A percentile compares a stretch with the other conserved stretches of the same genome.
Conservation (phyloP, 2,888 invertebrate genomes). For the Scelioninae gen. 1 region DNA sequence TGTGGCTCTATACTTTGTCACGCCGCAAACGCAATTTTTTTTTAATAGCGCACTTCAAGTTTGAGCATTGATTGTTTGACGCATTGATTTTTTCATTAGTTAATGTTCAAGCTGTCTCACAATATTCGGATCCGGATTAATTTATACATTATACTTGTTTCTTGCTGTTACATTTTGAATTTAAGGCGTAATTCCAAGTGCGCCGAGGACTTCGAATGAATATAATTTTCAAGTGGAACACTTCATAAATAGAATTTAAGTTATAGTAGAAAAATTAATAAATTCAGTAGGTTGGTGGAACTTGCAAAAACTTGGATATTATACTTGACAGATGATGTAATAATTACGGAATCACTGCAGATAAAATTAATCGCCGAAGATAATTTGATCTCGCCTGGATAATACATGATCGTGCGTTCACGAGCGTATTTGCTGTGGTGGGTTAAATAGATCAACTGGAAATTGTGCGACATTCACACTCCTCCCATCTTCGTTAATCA, state of each 20-base stretch:
- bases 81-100: constrained; percentile 34
- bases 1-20: background rate
- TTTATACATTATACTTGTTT: constrained; percentile 23
- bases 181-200: too few species aligned
- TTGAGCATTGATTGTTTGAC: constrained; percentile 30
- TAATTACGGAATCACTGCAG: constrained; percentile 54
- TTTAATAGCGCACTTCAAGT: constrained; percentile 23
- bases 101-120: constrained; percentile 16
- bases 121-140: constrained; percentile 9
- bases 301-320: constrained; percentile 50
- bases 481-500: too few species aligned
- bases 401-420: constrained; percentile 55
- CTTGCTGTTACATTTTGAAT: constrained; percentile 13
- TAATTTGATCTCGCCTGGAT: constrained; percentile 55
- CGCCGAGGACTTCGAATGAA: too few species aligned
- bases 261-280: constrained; percentile 20
- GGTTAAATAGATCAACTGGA: constrained; percentile 40
- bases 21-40: background rate
- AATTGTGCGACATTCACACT: constrained; percentile 18
- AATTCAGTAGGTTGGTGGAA: constrained; percentile 41
- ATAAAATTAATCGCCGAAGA: constrained; percentile 62
- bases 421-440: constrained; percentile 32
- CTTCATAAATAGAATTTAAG: constrained; percentile 39
- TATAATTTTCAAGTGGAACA: constrained; percentile 43
- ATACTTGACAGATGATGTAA: constrained; percentile 62